Percentiles rank a stretch among this genome's conserved stretches.
These are phyloP conservation scores for Anorthoa munda DNA, from an alignment of 2,888 invertebrate genomes.

Conservation along the genomic window DNA sequence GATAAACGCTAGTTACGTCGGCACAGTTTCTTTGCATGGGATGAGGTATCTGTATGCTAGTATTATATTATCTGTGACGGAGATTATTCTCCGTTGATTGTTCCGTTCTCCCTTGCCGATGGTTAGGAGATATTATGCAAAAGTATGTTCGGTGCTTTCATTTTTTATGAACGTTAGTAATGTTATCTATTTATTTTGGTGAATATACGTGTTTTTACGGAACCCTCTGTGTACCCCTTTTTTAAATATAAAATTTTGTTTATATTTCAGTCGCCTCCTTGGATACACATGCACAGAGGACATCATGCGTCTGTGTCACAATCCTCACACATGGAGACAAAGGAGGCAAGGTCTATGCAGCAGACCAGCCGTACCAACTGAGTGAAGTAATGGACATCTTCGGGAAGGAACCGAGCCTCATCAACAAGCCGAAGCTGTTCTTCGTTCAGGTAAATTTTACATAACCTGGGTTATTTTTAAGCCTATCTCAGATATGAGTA, in stretches of 20 bases:
- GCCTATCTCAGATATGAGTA: neutral
- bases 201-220: no score
- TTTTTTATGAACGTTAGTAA: no score
- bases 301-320: conserved; percentile 78
- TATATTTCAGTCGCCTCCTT: conserved; percentile 71
- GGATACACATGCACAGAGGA: conserved; percentile 71
- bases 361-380: conserved; percentile 75
- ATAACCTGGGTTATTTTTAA: neutral
- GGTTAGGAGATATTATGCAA: no score
- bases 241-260: neutral
- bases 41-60: no score
- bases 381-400: conserved; percentile 72
- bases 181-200: no score
- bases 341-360: conserved; percentile 73
- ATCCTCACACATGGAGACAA: conserved; percentile 79
- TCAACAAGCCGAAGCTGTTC: conserved; percentile 79
- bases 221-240: no score
- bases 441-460: conserved; percentile 77
- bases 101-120: no score
- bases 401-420: conserved; percentile 69
- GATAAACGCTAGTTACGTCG: no score
- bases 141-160: no score
- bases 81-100: no score
- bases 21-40: no score
- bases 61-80: no score